Base-by-base conservation (phyloP, 2,797 vertebrate species). In the Huso huso region DNA sequence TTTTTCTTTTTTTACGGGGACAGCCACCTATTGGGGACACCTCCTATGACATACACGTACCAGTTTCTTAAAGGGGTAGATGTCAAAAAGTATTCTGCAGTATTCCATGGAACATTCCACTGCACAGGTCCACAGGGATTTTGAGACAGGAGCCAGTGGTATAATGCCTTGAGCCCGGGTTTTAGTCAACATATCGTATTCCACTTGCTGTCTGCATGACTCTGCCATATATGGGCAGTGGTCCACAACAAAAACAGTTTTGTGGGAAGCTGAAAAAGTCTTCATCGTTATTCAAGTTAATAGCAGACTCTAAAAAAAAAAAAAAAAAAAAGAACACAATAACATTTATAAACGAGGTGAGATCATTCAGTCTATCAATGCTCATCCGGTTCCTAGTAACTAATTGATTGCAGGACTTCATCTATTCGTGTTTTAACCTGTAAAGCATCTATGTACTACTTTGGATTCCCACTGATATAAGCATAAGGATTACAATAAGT, bases 81-180 rank as follows among this genome's bases (percentile, higher is more conserved):
- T 87, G 67, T 99, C 96, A 18, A 93, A 99, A 77, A 99, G 94
- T 79, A 99, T 99, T 71, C 97, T 89, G 64, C 95, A 99, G 71
- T 98, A 99, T 73, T 99, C 97, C 95, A 99, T 96, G 15, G 96
- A 97, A 53, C 96, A 98, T 69, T 99, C 96, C 71, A 99, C 93
- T 0, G 95, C 96, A 57, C 96, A 99, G 0, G 97, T 99, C 96
- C 96, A 99, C n/a, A 99, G 80, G 1, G 97, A 99, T 73, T 99
- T 98, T 68, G 96, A 97, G 73, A 99, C 94, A 0, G 97, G 96
- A 6, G 96, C 95, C 73, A 99, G 73, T 49, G 97, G 97, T 75
- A 99, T 98, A 68, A 99, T 92, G 10, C 95, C 95, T 74, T 97
- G 97, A 8, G 89, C 88, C 49, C 97, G 89, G 52, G 93, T 98